Evolutionary conservation across 1,140 invertebrate species (phyloP), one percentile per base, ranked within the genome.

Genomic region (Trichonephila inaurata): DNA sequence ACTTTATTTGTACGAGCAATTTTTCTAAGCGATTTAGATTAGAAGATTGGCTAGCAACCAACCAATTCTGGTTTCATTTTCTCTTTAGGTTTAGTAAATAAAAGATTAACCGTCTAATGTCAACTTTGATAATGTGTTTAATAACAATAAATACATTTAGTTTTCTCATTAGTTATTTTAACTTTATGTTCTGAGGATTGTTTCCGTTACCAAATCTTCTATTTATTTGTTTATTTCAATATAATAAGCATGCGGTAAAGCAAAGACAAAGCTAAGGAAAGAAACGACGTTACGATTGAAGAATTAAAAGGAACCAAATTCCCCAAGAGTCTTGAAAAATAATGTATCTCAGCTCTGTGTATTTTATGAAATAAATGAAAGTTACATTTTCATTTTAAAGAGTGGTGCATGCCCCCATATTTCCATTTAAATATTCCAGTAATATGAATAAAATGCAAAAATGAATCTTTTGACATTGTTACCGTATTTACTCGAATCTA

Each of bases 11-110:
- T 24, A 61, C 18, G 16, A 44, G 18, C 10, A 18, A 90, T 90
- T 90, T 90, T 90, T 90, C 24, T 64, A 33, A 33, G 64, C 10
- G 61, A 64, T 40, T 33, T 10, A 64, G 4, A 64, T 85, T n/a
- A 12, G 58, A 85, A 51, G 28, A 51, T 58, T 51, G 33, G 28
- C 40, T n/a, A 24, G 33, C 1, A 69, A 72, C 16, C 62, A 89
- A 89, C 85, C 87, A 89, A 44, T 51, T 33, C 64, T 89, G 87
- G 40, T 89, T 89, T 89, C 62, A 58, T 69, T 89, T 89, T 64
- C 64, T 89, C 64, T 89, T 89, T 19, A 69, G n/a, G 21, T 69
- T 19, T 58, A 69, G 33, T 51, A 24, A n/a, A 44, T 40, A 69
- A 21, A 58, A 64, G 28, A 89, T 89, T 28, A 72, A 64, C 44